A percentile compares a stretch with the other conserved stretches of the same genome.
These are phyloP conservation scores for Ammospiza maritima DNA, from an alignment of 2,797 vertebrate species.

Conservation along the genomic window DNA sequence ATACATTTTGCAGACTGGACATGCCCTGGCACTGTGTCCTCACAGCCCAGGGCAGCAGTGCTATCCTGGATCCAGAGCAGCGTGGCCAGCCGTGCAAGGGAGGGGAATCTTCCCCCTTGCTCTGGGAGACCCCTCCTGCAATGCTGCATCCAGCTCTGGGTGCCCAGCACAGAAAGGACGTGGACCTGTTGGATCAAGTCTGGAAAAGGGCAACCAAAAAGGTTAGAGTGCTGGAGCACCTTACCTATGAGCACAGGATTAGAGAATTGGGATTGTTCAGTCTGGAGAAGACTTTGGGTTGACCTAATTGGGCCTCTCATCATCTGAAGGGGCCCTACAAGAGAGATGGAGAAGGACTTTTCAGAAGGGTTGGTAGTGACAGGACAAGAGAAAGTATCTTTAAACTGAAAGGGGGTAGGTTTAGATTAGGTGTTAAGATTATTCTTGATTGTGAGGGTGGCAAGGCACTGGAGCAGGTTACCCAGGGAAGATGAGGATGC, in stretches of 20 bases:
- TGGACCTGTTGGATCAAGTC: neutral
- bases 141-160: neutral
- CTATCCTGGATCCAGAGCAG: neutral
- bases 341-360: neutral
- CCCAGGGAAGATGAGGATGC: neutral
- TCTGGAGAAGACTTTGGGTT: neutral
- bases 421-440: neutral
- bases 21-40: accelerated
- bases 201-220: neutral
- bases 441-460: neutral
- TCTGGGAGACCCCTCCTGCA: neutral
- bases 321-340: neutral
- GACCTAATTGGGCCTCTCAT: neutral
- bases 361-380: no score
- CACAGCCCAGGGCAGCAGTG: neutral
- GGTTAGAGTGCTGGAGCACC: neutral
- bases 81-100: accelerated
- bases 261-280: neutral
- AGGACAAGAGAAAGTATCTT: neutral
- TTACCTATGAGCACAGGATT: neutral
- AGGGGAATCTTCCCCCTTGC: neutral
- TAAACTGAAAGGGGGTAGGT: neutral
- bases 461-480: neutral
- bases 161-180: no score
- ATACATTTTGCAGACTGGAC: neutral